Conservation (phyloP, 2,888 invertebrate species). For the Arctia plantaginis region DNA sequence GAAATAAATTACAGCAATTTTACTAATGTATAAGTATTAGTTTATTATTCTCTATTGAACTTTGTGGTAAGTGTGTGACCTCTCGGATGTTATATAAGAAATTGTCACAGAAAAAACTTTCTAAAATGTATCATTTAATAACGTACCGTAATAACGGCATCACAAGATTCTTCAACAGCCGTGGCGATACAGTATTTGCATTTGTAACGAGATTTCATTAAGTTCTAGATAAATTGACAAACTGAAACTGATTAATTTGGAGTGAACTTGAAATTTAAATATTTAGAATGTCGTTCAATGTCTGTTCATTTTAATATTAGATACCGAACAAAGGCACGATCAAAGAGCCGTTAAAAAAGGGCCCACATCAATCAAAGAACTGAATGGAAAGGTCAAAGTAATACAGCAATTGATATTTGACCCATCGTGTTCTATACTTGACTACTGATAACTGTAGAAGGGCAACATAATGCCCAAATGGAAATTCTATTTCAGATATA, state of each 20-base stretch:
- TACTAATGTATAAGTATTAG: conserved; percentile 56
- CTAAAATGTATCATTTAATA: conserved; percentile 54
- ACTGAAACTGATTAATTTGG: conserved; percentile 30
- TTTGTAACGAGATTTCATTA: conserved; percentile 33
- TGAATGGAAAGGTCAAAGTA: conserved; percentile 63
- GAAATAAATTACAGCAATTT: conserved; percentile 46
- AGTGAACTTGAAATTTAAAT: conserved; percentile 30
- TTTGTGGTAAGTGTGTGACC: conserved; percentile 66
- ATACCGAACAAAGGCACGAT: conserved; percentile 54
- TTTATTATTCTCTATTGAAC: conserved; percentile 65
- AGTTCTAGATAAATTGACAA: conserved; percentile 20
- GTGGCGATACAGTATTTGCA: conserved; percentile 43
- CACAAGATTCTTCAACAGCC: conserved; percentile 45
- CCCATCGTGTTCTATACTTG: conserved; percentile 38
- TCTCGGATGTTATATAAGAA: conserved; percentile 62
- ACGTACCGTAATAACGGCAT: conserved; percentile 43
- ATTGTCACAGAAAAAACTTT: conserved; percentile 62
- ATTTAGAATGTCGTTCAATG: conserved; percentile 23
- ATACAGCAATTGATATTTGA: conserved; percentile 60
- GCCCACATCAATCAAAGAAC: conserved; percentile 46
- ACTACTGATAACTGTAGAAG: conserved; percentile 13
- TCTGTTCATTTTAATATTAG: conserved; percentile 55
- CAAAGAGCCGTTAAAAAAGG: conserved; percentile 57
- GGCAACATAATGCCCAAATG: conserved; percentile 18
- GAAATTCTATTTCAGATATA: conserved; percentile 23